Percentiles rank a stretch among this genome's conserved stretches.
These are phyloP conservation scores for Sphaeramia orbicularis DNA, from an alignment of 2,797 vertebrate genomes.

Conservation along the genomic window DNA sequence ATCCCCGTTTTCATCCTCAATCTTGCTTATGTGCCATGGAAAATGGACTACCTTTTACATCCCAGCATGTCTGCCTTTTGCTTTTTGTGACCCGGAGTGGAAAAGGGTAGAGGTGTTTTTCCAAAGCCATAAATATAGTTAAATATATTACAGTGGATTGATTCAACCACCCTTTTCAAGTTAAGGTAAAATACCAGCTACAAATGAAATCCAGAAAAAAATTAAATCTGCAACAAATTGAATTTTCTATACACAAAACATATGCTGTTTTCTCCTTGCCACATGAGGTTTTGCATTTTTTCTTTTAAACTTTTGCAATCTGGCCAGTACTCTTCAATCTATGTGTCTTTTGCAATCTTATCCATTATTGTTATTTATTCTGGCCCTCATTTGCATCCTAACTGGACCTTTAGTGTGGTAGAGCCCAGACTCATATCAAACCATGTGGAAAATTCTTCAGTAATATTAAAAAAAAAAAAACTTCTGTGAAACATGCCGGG, in stretches of 20 bases:
- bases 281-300: conserved; percentile 9
- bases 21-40: conserved; percentile 70
- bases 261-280: conserved; percentile 37
- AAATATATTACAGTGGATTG: conserved; percentile 26
- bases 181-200: conserved; percentile 27
- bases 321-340: conserved; percentile 7
- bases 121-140: conserved; percentile 31
- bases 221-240: conserved; percentile 48
- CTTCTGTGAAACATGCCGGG: conserved; percentile 52
- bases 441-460: conserved; percentile 24
- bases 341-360: not conserved
- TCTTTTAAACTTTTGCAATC: conserved; percentile 35
- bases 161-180: conserved; percentile 25
- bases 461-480: too few species aligned
- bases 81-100: conserved; percentile 39
- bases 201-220: conserved; percentile 34
- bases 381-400: conserved; percentile 14
- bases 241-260: conserved; percentile 32
- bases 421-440: conserved; percentile 33
- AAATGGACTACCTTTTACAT: conserved; percentile 71
- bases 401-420: conserved; percentile 1
- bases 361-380: conserved; percentile 6
- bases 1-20: conserved; percentile 54
- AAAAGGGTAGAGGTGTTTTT: conserved; percentile 29
- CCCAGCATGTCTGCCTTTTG: conserved; percentile 62